Conservation (phyloP, 2,888 invertebrate genomes). For the Chelonus formosanus region DNA sequence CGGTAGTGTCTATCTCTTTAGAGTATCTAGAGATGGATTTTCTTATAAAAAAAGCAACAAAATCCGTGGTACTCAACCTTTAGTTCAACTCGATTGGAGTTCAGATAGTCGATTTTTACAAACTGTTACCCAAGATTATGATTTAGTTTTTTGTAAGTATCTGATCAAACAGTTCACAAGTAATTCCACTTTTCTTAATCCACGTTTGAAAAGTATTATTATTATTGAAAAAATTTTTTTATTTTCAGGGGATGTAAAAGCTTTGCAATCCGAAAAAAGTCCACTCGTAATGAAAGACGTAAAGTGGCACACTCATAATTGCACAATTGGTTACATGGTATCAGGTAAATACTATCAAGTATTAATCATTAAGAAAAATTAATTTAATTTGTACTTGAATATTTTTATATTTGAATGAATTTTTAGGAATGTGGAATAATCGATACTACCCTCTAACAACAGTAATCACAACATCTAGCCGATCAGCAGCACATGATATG, state of each 20-base stretch:
- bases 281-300: constrained; percentile 90
- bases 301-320: constrained; percentile 88
- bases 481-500: constrained; percentile 84
- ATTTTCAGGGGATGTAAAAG: constrained; percentile 85
- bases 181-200: background rate
- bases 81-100: constrained; percentile 91
- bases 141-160: constrained; percentile 84
- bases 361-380: background rate
- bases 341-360: constrained; percentile 71
- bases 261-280: constrained; percentile 85
- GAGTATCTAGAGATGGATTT: constrained; percentile 88
- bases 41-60: constrained; percentile 90
- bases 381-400: background rate
- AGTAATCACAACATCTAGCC: constrained; percentile 82
- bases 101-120: constrained; percentile 87
- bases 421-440: constrained; percentile 87
- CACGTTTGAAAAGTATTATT: background rate
- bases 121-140: constrained; percentile 89
- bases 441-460: constrained; percentile 86
- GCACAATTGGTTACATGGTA: constrained; percentile 86
- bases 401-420: background rate
- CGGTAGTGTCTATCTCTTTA: constrained; percentile 83
- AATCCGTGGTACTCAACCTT: constrained; percentile 84
- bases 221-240: constrained; percentile 7
- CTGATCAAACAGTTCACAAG: background rate